phyloP scores from a whole-genome alignment of 2,113 vertebrate genomes.

The cattle (Bos taurus) region ARS-UCD2.0 NC_037336.1:30397001-30397500 shows the following conservation, averaged over 20 bases:
- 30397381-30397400: neutral
- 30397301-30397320: constrained; percentile 20
- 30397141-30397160: neutral
- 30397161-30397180: neutral
- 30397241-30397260: neutral
- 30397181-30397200: neutral
- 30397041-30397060: neutral
- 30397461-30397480: neutral
- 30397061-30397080: neutral
- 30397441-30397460: neutral
- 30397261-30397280: neutral
- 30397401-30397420: constrained; percentile 9
- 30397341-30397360: neutral
- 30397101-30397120: neutral
- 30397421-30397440: neutral
- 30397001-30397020: neutral
- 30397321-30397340: neutral
- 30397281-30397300: neutral
- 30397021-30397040: neutral
- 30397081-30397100: neutral
- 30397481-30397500: neutral
- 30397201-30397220: neutral
- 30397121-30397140: neutral
- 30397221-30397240: neutral
- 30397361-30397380: neutral